A percentile compares a stretch with the other conserved stretches of the same genome.
phyloP scores from a whole-genome alignment of 2,888 invertebrate genomes.

The Caenorhabditis sp. region DNA sequence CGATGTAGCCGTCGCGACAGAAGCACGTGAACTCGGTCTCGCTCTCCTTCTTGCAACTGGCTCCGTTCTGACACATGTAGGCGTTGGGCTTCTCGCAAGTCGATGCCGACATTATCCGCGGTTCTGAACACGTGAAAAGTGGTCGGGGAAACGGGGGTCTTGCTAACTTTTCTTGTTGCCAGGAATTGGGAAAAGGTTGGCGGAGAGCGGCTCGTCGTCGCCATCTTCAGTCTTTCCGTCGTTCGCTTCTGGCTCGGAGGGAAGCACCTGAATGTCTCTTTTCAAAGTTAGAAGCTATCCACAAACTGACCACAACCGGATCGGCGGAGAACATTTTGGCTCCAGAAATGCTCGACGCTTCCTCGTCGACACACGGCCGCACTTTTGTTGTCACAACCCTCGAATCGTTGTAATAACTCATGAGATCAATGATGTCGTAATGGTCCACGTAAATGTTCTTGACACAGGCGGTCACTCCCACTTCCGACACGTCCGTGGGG shows the following conservation, averaged over 20 bases:
- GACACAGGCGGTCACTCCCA: conserved; percentile 65
- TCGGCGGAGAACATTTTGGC: conserved; percentile 34
- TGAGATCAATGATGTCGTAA: conserved; percentile 62
- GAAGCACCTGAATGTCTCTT: conserved; percentile 12
- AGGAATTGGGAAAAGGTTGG: conserved; percentile 47
- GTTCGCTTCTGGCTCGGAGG: conserved; percentile 8
- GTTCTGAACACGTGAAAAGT: conserved; percentile 17
- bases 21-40: conserved; percentile 60
- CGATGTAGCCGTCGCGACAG: conserved; percentile 69
- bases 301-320: conserved; percentile 39
- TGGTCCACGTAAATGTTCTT: conserved; percentile 64
- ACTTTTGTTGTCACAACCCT: conserved; percentile 45
- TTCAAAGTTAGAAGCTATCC: too few relatives aligned
- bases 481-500: conserved; percentile 49
- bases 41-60: conserved; percentile 37
- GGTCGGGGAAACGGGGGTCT: neutral
- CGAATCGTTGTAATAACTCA: conserved; percentile 58
- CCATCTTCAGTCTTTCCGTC: conserved; percentile 4
- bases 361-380: conserved; percentile 21
- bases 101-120: neutral
- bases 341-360: conserved; percentile 8
- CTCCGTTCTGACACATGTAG: conserved; percentile 66
- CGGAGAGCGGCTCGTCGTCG: conserved; percentile 11
- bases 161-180: conserved; percentile 29
- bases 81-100: conserved; percentile 61